Conservation (phyloP, 2,113 vertebrate species). For the Egretta garzetta region DNA sequence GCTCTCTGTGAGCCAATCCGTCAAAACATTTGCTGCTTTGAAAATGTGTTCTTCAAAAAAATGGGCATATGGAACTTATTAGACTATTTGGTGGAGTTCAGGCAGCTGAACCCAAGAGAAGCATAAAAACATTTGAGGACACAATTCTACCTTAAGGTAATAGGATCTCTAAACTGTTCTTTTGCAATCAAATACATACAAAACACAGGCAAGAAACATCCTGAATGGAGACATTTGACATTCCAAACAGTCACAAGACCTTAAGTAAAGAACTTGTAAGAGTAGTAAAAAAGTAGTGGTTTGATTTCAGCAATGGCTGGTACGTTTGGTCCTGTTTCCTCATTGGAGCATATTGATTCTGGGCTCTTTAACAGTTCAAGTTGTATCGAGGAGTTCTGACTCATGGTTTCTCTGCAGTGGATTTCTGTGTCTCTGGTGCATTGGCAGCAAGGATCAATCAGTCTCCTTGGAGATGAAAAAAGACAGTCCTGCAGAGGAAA, state of each 20-base stretch:
- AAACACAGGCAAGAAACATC: conserved; percentile 42
- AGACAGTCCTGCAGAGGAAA: neutral
- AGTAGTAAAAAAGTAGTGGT: neutral
- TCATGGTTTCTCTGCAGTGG: neutral
- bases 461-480: conserved; percentile 33
- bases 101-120: conserved; percentile 75
- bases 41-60: conserved; percentile 83
- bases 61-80: conserved; percentile 87
- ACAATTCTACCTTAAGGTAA: conserved; percentile 71
- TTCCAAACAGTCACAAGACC: conserved; percentile 31
- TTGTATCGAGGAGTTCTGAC: neutral
- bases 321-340: neutral
- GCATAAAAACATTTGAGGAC: conserved; percentile 74
- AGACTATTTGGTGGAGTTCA: conserved; percentile 78
- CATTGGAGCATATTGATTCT: neutral
- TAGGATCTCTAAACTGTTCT: conserved; percentile 55
- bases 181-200: conserved; percentile 49
- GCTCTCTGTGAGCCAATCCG: conserved; percentile 77
- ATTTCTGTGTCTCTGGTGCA: conserved; percentile 1
- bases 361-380: neutral
- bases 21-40: conserved; percentile 86
- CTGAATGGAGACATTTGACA: conserved; percentile 8
- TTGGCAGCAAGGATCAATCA: conserved; percentile 2
- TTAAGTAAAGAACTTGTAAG: conserved; percentile 22
- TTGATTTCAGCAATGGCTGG: neutral